Base-by-base conservation (phyloP, 2,113 vertebrate genomes). In the Mus spicilegus region DNA sequence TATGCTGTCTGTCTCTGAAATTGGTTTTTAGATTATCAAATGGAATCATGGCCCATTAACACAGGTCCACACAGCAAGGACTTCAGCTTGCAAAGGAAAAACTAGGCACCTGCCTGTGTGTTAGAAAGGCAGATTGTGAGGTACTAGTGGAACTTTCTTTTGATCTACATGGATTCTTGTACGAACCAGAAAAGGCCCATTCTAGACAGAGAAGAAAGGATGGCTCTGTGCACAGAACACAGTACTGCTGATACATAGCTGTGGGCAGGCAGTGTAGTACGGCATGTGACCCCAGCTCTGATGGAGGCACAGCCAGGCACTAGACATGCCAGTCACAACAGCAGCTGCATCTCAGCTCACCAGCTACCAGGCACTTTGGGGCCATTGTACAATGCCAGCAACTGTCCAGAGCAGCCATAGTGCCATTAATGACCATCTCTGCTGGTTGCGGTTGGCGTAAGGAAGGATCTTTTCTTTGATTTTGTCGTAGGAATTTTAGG, bases 31-130 rank as follows among this genome's bases (percentile, higher is more conserved):
- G 12, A 12, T 19, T 80, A 6, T 26, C 0, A 42, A 28, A 4
- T 86, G 20, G 58, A 49, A 39, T 36, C 72, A 63, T 36, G 90
- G 46, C 36, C n/a, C 49, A 3, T 26, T 19, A 24, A 42, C 26
- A 12, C n/a, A 56, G 49, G 5, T 65, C 81, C 77, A 17, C 20
- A 49, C 4, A 7, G 81, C 12, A 81, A 76, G 78, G 67, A 77
- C 87, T 10, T 87, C 8, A 11, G 58, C 22, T 51, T 24, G 7
- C 49, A 70, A 58, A 72, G 11, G 30, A 3, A 7, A 87, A n/a
- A 10, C 69, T 10, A 0, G 0, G 75, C 6, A 0, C n/a, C 20
- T 39, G 2, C 11, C 69, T n/a, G 1, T 42, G 33, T 33, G 33
- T 56, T 56, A 14, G 42, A 70, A 56, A 39, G 46, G 11, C 30